A percentile compares a stretch with the other conserved stretches of the same genome.
Conservation (phyloP, 2,888 invertebrate genomes). For the Amiota minor region DNA sequence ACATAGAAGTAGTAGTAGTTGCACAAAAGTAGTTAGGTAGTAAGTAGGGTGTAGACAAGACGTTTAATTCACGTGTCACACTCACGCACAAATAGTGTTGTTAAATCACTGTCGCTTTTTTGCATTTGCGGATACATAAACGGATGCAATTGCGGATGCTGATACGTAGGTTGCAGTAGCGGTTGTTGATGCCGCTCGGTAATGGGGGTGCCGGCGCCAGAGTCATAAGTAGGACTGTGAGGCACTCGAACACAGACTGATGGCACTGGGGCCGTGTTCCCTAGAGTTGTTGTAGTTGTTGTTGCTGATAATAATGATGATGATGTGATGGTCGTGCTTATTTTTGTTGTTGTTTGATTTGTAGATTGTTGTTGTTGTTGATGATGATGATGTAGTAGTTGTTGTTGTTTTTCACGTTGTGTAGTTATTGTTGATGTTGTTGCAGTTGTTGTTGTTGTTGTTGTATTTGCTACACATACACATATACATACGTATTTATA, state of each 20-base stretch:
- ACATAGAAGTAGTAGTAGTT: too few species aligned
- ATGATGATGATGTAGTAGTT: too few species aligned
- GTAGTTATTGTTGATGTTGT: conserved; percentile 48
- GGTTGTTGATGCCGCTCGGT: conserved; percentile 47
- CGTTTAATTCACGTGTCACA: conserved; percentile 60
- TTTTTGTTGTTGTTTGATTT: conserved; percentile 52
- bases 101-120: conserved; percentile 73
- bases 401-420: conserved; percentile 48
- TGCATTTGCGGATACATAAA: conserved; percentile 72
- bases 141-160: conserved; percentile 31
- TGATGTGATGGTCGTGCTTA: conserved; percentile 66
- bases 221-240: conserved; percentile 72
- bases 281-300: conserved; percentile 58
- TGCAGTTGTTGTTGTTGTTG: conserved; percentile 56
- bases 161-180: conserved; percentile 23
- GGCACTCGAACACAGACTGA: conserved; percentile 75
- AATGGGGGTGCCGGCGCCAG: conserved; percentile 66
- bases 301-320: conserved; percentile 63
- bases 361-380: conserved; percentile 38
- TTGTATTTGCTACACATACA: conserved; percentile 49
- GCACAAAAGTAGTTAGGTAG: too few species aligned
- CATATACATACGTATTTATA: conserved; percentile 39
- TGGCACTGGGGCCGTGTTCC: conserved; percentile 71
- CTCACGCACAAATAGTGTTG: conserved; percentile 75
- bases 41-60: conserved; percentile 20